These are phyloP conservation scores for Helarctos malayanus DNA, from an alignment of 2,797 vertebrate species.

Conservation along the genomic window DNA sequence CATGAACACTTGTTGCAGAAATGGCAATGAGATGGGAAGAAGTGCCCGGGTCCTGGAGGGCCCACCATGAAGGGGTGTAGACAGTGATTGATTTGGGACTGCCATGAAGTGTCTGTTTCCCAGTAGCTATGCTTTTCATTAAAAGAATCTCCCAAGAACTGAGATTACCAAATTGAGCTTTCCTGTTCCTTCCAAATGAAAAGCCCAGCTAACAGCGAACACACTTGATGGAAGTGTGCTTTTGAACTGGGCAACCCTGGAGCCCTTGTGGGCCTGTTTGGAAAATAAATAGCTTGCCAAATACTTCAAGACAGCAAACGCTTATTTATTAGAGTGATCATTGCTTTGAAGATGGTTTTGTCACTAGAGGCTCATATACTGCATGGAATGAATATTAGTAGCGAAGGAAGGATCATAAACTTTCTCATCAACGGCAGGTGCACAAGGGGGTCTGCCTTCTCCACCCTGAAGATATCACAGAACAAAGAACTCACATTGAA, in stretches of 20 bases:
- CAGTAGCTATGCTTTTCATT: background rate
- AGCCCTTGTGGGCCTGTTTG: background rate
- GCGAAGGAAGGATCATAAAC: background rate
- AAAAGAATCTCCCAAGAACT: background rate
- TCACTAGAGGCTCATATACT: background rate
- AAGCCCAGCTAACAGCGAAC: background rate
- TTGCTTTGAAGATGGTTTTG: background rate
- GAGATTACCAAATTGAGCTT: background rate
- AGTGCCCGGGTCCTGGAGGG: rapidly evolving
- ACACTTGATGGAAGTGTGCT: background rate
- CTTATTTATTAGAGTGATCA: background rate
- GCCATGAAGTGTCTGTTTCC: background rate
- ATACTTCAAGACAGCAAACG: background rate
- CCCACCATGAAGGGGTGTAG: rapidly evolving
- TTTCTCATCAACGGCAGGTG: background rate
- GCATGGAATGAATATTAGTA: background rate
- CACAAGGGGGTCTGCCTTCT: background rate
- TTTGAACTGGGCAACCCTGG: background rate
- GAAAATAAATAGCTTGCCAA: background rate
- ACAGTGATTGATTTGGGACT: background rate
- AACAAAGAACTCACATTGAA: background rate
- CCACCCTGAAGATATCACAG: background rate
- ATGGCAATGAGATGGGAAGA: no score
- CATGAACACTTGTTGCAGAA: background rate
- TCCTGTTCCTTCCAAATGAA: background rate